These are phyloP conservation scores for Lepidochitona cinerea DNA, from an alignment of 2,888 invertebrate genomes.

Conservation along the genomic window DNA sequence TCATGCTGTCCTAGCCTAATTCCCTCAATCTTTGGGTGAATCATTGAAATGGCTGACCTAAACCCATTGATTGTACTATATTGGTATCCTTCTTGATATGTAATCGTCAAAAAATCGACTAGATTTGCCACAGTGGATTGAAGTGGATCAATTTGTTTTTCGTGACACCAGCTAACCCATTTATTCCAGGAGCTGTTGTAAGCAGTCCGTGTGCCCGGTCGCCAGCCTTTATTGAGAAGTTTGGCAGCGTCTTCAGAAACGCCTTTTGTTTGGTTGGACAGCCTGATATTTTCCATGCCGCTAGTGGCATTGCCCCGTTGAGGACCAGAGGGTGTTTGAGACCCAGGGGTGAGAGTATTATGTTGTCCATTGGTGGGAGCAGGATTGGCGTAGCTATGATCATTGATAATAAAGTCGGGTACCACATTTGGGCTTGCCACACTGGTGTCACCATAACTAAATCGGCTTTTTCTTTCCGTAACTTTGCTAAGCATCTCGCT, in stretches of 20 bases:
- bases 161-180: conserved; percentile 18
- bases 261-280: neutral
- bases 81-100: neutral
- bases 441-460: conserved; percentile 11
- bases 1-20: conserved; percentile 7
- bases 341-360: neutral
- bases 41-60: conserved; percentile 13
- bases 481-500: neutral
- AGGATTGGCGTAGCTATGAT: conserved; percentile 7
- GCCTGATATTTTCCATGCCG: conserved; percentile 20
- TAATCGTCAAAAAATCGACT: conserved; percentile 7
- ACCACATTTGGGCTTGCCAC: conserved; percentile 19
- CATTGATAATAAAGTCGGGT: conserved; percentile 9
- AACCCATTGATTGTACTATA: conserved; percentile 11
- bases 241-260: conserved; percentile 15
- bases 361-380: conserved; percentile 3
- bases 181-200: conserved; percentile 19
- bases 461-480: conserved; percentile 7
- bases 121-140: conserved; percentile 16
- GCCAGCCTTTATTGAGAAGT: conserved; percentile 6
- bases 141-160: conserved; percentile 17
- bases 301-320: neutral
- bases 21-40: conserved; percentile 13
- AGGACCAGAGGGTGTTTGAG: conserved; percentile 9
- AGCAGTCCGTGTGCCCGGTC: conserved; percentile 11